Base-by-base conservation (phyloP, 2,797 vertebrate species). In the Gadopsis marmoratus region DNA sequence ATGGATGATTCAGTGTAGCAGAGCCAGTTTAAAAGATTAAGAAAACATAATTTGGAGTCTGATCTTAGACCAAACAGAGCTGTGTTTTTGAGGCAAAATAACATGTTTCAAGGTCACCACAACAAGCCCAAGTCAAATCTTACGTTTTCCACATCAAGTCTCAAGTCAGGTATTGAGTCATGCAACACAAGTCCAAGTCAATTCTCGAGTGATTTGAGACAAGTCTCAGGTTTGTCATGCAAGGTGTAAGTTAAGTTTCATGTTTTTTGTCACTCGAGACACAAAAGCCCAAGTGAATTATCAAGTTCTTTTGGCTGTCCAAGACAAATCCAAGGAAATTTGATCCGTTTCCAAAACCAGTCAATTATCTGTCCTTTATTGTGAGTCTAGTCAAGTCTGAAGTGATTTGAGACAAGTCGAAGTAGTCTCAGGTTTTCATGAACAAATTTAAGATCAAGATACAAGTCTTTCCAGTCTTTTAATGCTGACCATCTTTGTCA, bases 21-120 rank as follows among this genome's bases (percentile, higher is more conserved):
- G 48, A 43, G 61, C 65, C 66, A 66, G 64, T 76, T 72, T 60
- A 61, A 31, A 43, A 48, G 58, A 76, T 50, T 48, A 58, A n/a
- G 21, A 50, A 65, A 78, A 33, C 35, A 63, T 10, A 0, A 35
- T 23, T 75, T 50, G 54, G 9, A n/a, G 11, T 70, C 33, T 60
- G 19, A 67, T 56, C 21, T 47, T 4, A 21, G 53, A 60, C 23
- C 62, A 73, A 61, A 69, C 53, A 58, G 14, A 74, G 13, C 19
- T 41, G 29, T 41, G 35, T 59, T 35, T 48, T 4, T 55, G 2
- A 75, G 47, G 37, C 37, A 26, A 26, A 26, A 26, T 26, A 26
- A 26, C 26, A 26, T 26, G 26, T 26, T 26, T 26, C 26, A 26
- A 26, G 26, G 26, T 26, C 26, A 26, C 26, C 26, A 26, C 26